These are phyloP conservation scores for Callopanchax toddi DNA, from an alignment of 2,113 vertebrate species.

Conservation along the genomic window DNA sequence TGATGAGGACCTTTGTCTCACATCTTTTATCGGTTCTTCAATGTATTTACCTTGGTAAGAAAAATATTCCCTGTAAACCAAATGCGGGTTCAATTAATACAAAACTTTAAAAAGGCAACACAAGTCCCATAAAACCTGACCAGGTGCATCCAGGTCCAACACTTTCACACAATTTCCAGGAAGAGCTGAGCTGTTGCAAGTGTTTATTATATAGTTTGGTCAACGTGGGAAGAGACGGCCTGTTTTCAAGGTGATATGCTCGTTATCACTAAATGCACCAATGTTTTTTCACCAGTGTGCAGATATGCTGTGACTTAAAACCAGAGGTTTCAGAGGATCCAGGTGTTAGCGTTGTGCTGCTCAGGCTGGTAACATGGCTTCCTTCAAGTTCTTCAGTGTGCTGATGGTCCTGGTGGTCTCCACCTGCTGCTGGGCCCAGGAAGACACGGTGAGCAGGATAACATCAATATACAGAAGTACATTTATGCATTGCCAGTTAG, in stretches of 20 bases:
- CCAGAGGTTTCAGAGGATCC: neutral
- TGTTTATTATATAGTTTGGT: neutral
- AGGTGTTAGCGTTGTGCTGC: conserved; percentile 7
- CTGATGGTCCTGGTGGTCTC: conserved; percentile 44
- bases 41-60: too few relatives aligned
- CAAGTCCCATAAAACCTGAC: too few relatives aligned
- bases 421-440: conserved; percentile 50
- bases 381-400: conserved; percentile 20
- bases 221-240: conserved; percentile 44
- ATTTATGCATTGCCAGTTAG: too few relatives aligned
- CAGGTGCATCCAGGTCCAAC: conserved; percentile 18
- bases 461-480: too few relatives aligned
- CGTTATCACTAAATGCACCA: conserved; percentile 31
- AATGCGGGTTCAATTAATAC: too few relatives aligned
- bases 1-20: too few relatives aligned
- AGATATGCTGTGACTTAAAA: conserved; percentile 19
- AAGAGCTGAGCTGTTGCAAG: neutral
- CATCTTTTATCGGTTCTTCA: too few relatives aligned
- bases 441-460: conserved; percentile 52
- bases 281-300: neutral
- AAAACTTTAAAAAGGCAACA: too few relatives aligned
- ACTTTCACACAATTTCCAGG: neutral
- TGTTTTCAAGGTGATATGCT: conserved; percentile 44
- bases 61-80: too few relatives aligned
- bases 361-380: conserved; percentile 45